Evolutionary conservation across 2,888 invertebrate species (phyloP).

Genomic region (Odiellus spinosus): DNA sequence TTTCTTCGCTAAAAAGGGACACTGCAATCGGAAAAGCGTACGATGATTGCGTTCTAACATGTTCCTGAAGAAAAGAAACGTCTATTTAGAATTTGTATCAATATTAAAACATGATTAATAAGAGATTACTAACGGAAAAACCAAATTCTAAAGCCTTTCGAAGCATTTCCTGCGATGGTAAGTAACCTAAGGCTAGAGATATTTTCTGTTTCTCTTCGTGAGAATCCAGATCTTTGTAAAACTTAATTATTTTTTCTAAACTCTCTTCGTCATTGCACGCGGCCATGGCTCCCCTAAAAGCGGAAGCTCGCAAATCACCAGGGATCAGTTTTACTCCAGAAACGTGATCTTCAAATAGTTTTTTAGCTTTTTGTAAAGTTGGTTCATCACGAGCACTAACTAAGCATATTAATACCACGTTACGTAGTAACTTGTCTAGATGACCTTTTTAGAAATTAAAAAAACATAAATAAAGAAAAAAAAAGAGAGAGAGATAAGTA

Average conservation of each 20-base stretch:
- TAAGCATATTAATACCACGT: conserved; percentile 64
- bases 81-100: too few species aligned
- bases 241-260: not conserved
- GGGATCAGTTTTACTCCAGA: conserved; percentile 44
- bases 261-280: not conserved
- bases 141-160: conserved; percentile 43
- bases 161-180: conserved; percentile 51
- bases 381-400: conserved; percentile 64
- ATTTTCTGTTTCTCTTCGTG: conserved; percentile 89
- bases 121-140: conserved; percentile 1
- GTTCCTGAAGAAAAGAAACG: too few species aligned
- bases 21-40: conserved; percentile 77
- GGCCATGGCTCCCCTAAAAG: not conserved
- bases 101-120: too few species aligned
- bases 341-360: conserved; percentile 48
- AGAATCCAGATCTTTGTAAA: conserved; percentile 58
- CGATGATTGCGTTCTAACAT: conserved; percentile 79
- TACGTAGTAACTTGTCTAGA: conserved; percentile 65
- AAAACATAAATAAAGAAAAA: too few species aligned
- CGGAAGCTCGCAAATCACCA: conserved; percentile 67
- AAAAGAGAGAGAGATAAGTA: too few species aligned
- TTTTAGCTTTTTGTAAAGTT: conserved; percentile 58
- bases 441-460: conserved; percentile 37
- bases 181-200: conserved; percentile 63
- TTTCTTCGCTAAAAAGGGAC: conserved; percentile 58